These are phyloP conservation scores for Podarcis raffonei DNA, from an alignment of 2,113 vertebrate genomes.

Conservation along the genomic window DNA sequence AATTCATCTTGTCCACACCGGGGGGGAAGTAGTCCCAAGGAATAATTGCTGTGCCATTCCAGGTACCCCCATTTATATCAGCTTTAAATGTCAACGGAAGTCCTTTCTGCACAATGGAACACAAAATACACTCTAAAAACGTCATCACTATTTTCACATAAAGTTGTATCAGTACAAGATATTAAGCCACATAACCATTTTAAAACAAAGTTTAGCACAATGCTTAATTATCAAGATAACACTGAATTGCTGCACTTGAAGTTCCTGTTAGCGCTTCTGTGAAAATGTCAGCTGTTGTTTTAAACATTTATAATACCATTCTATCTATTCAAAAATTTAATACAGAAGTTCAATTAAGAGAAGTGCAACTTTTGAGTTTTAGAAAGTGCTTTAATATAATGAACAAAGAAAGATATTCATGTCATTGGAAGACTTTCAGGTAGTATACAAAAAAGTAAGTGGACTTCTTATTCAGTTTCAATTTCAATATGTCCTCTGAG, in stretches of 20 bases:
- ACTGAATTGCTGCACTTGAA: neutral
- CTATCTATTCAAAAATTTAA: neutral
- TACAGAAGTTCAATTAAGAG: neutral
- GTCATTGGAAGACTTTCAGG: neutral
- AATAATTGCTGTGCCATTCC: conserved; percentile 71
- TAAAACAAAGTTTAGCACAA: neutral
- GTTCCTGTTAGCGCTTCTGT: neutral
- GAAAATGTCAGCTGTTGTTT: neutral
- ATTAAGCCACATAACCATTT: neutral
- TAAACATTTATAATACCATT: neutral
- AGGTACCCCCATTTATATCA: conserved; percentile 60
- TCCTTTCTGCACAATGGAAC: conserved; percentile 73
- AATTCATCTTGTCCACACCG: conserved; percentile 80
- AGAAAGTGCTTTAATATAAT: conserved; percentile 15
- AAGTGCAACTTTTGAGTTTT: neutral
- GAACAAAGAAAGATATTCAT: conserved; percentile 19
- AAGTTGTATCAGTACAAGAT: neutral
- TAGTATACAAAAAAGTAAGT: neutral
- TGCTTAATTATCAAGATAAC: neutral
- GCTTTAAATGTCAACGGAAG: conserved; percentile 73
- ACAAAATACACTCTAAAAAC: conserved; percentile 15
- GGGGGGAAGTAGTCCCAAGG: conserved; percentile 77
- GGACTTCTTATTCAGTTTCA: neutral
- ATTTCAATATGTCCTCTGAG: neutral
- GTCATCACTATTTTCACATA: neutral